Conservation (phyloP, 2,888 invertebrate genomes). For the Platycheirus albimanus region DNA sequence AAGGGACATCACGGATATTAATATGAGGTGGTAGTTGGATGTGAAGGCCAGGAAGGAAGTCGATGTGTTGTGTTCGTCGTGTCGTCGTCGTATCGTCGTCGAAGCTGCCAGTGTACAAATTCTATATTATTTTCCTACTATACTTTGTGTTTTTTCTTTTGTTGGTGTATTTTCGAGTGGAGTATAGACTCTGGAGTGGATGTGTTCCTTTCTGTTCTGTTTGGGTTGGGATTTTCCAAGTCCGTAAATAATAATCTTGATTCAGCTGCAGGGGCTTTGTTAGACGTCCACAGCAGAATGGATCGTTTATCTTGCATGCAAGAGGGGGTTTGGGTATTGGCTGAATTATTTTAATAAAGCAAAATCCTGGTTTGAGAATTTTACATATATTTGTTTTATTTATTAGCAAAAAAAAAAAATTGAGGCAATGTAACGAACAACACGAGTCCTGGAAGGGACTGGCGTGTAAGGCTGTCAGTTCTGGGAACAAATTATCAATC, state of each 20-base stretch:
- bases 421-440: background rate
- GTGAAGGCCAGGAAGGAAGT: constrained; percentile 48
- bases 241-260: constrained; percentile 65
- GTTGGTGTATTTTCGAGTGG: constrained; percentile 8
- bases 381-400: constrained; percentile 33
- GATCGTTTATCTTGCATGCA: constrained; percentile 50
- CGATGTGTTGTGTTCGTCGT: constrained; percentile 47
- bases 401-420: background rate
- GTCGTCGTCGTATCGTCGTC: constrained; percentile 15
- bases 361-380: constrained; percentile 21
- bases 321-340: constrained; percentile 36
- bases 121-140: constrained; percentile 38
- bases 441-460: background rate
- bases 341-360: constrained; percentile 57
- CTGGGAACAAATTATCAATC: too few species aligned
- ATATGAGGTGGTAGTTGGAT: constrained; percentile 18
- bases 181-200: too few species aligned
- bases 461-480: too few species aligned
- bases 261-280: constrained; percentile 41
- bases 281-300: constrained; percentile 43
- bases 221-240: constrained; percentile 26
- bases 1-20: constrained; percentile 81
- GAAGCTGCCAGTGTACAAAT: constrained; percentile 45
- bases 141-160: constrained; percentile 35
- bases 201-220: constrained; percentile 33